These are phyloP conservation scores for Poeciliopsis infans DNA, from an alignment of 2,797 vertebrate species.

Conservation along the genomic window DNA sequence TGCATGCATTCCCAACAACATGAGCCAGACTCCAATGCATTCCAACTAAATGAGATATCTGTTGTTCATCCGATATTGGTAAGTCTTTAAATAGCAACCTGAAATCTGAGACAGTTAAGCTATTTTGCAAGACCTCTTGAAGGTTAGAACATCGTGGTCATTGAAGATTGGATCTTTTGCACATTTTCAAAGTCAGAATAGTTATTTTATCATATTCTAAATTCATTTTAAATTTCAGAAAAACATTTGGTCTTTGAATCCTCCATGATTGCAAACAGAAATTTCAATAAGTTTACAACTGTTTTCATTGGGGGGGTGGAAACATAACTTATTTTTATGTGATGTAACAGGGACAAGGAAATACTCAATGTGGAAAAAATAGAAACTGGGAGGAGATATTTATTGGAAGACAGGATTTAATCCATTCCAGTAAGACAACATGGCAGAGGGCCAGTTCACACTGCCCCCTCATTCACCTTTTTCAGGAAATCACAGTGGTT, in stretches of 20 bases:
- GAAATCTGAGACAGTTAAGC: not conserved
- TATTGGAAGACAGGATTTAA: conserved; percentile 40
- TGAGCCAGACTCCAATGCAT: too few relatives aligned
- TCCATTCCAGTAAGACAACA: conserved; percentile 68
- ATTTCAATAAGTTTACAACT: not conserved
- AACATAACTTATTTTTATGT: not conserved
- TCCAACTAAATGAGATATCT: not conserved
- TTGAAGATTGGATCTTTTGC: not conserved
- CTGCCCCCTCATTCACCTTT: too few relatives aligned
- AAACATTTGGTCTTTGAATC: not conserved
- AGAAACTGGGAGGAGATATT: conserved; percentile 3
- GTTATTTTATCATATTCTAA: not conserved
- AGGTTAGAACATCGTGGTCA: not conserved
- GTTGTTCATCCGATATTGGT: not conserved
- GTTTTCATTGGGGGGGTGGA: not conserved
- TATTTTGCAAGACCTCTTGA: not conserved
- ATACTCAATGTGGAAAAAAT: conserved; percentile 11
- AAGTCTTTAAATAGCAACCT: not conserved
- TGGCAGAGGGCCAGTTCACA: conserved; percentile 1
- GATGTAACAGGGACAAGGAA: conserved; percentile 25
- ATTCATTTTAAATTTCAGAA: not conserved
- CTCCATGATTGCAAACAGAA: not conserved
- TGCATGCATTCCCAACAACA: not conserved
- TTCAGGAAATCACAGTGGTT: conserved; percentile 27
- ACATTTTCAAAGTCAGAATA: not conserved